These are phyloP conservation scores for Lasioglossum baleicum DNA, from an alignment of 1,140 invertebrate genomes.

Conservation along the genomic window DNA sequence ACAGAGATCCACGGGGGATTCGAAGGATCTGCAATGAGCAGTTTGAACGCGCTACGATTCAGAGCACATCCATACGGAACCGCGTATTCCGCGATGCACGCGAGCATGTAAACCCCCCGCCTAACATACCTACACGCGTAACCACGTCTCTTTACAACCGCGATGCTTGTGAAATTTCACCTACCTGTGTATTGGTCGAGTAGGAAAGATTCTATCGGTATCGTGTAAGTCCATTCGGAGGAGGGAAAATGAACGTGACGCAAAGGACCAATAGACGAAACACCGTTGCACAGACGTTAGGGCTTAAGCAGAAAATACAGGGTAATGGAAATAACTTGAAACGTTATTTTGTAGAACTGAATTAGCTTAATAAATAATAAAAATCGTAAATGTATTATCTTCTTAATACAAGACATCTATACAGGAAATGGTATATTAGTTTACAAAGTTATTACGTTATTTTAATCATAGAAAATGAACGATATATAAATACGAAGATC, in stretches of 20 bases:
- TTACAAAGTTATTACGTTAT: conserved; percentile 23
- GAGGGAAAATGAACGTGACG: too few relatives aligned
- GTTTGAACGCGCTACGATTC: conserved; percentile 72
- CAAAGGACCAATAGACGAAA: conserved; percentile 16
- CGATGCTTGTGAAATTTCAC: too few relatives aligned
- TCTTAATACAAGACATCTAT: conserved; percentile 41
- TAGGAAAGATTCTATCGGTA: too few relatives aligned
- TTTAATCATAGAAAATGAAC: too few relatives aligned
- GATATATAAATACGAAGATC: conserved; percentile 37
- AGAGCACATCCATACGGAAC: conserved; percentile 75
- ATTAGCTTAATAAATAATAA: conserved; percentile 42
- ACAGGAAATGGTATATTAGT: conserved; percentile 31
- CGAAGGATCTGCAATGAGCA: conserved; percentile 70
- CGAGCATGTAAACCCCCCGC: conserved; percentile 78
- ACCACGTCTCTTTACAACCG: too few relatives aligned
- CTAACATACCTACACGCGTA: too few relatives aligned
- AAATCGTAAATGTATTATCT: conserved; percentile 47
- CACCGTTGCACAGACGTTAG: conserved; percentile 15
- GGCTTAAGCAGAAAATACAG: conserved; percentile 54
- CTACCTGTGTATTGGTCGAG: too few relatives aligned
- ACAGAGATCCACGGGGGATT: conserved; percentile 67
- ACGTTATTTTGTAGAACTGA: conserved; percentile 35
- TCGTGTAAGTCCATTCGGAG: too few relatives aligned
- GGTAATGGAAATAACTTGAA: conserved; percentile 51
- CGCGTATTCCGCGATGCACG: conserved; percentile 77